Conservation (phyloP, 1,140 invertebrate species). For the Sminthurinus signatus region DNA sequence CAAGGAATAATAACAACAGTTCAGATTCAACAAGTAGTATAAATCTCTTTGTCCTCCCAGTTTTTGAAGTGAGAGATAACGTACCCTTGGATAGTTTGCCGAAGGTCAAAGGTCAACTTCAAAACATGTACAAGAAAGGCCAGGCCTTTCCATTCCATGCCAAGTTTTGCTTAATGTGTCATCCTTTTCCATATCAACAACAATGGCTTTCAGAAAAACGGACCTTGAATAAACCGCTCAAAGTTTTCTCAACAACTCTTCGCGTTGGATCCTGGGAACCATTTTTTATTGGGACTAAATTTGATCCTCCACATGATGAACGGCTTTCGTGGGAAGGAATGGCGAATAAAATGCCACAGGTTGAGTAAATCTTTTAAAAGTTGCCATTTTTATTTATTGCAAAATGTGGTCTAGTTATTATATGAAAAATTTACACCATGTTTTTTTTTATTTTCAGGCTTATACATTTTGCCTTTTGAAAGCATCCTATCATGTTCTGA, state of each 20-base stretch:
- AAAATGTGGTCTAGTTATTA: too few relatives aligned
- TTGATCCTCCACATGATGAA: constrained; percentile 49
- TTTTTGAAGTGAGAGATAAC: constrained; percentile 24
- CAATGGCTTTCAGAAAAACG: constrained; percentile 28
- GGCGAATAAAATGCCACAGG: constrained; percentile 50
- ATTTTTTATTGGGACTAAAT: constrained; percentile 50
- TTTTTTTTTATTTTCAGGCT: too few relatives aligned
- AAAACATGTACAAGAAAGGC: constrained; percentile 31
- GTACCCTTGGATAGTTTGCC: constrained; percentile 38
- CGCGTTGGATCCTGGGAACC: constrained; percentile 34
- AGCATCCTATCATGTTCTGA: constrained; percentile 42
- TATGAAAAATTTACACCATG: too few relatives aligned
- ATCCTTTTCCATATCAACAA: constrained; percentile 44
- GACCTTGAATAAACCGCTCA: neutral
- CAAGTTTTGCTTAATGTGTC: constrained; percentile 38
- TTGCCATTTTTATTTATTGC: too few relatives aligned
- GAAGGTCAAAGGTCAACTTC: constrained; percentile 44
- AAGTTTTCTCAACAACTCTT: constrained; percentile 32
- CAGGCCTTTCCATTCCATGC: constrained; percentile 43
- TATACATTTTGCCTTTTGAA: constrained; percentile 36
- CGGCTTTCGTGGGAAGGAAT: constrained; percentile 49
- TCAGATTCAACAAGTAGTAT: neutral
- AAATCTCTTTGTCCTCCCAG: constrained; percentile 3
- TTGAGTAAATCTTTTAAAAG: too few relatives aligned
- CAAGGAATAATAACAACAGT: constrained; percentile 30